Evolutionary conservation across 1,140 invertebrate genomes (phyloP), one percentile per base, ranked within the genome.

Genomic region (Eupristina koningsbergeri): DNA sequence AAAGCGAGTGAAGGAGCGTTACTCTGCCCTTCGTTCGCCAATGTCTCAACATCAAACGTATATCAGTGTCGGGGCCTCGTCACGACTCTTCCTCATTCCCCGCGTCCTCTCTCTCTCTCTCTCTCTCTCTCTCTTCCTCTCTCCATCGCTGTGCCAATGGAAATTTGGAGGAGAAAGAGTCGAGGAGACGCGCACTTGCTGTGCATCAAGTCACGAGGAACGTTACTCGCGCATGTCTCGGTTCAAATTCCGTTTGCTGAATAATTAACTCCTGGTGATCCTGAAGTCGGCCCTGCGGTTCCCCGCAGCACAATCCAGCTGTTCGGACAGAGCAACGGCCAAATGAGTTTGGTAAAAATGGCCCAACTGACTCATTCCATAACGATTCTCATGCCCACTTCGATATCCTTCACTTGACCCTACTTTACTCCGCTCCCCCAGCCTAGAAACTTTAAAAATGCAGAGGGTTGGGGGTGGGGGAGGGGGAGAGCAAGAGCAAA

Each of bases 21-120:
- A 13, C 47, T 63, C 31, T 71, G 78, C 64, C 47, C 79, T 80
- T 80, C 79, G 79, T 17, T 50, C 63, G 63, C 22, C 78, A n/a
- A 61, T 50, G 78, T 34, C 41, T 67, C 67, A 31, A 34, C 41
- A 47, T 80, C 78, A 64, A 47, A 45, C 78, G 78, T 80, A 80
- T 53, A 73, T 73, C 67, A 58, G 67, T 36, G 67, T 69, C 79
- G 64, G 36, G 61, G 79, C 41, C 53, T 75, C 69, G 69, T 81
- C 80, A 75, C 80, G 80, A 81, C 71, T 81, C 80, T 81, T 81
- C 80, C 80, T 81, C 80, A 75, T 81, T 81, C 80, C 73, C 69
- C 71, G 69, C 47, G 13, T 53, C 50, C 31, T 17, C 67, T 11
- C 26, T 36, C 47, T 26, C 31, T 17, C 0, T n/a, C 71, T 81